Base-by-base conservation (phyloP, 2,888 invertebrate species). In the Exocentrus adspersus region DNA sequence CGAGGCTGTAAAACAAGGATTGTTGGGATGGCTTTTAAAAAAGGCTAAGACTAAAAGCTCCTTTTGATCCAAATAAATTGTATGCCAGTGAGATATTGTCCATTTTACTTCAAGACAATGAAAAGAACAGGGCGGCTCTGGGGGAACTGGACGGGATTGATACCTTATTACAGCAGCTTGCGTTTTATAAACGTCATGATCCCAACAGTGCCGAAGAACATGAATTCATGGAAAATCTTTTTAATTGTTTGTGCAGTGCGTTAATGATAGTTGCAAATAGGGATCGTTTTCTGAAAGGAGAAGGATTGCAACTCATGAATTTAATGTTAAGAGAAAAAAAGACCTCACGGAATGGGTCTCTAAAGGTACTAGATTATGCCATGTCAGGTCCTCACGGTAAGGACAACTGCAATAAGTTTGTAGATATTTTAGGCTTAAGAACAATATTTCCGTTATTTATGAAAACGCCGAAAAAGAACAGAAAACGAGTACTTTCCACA, bases 261-360 rank as follows among this genome's bases (percentile, higher is more conserved):
- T 86, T 99, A 62, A 93, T 98, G 92, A 88, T 90, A 68, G 87
- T 91, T 10, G 85, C 91, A 67, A 99, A 99, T 84, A 88, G 97
- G 51, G 94, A 95, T 68, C 89, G 92, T 61, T 99, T 99, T 82
- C 85, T 99, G 24, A 91, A 93, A 75, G 99, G 97, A 1, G 99
- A 99, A 86, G 99, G 99, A 2, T 85, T 98, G 51, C 99, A 99
- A 82, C 88, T 99, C 46, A 99, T 99, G 99, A 99, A 98, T 84
- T 88, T 99, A 64, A 98, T 99, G 97, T 86, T 99, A 37, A 88
- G 95, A 68, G 98, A 99, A 81, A 98, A 98, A 85, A 98, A 98
- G 84, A 89, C 94, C 85, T 96, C 96, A 0, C 87, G 98, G 9
- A 96, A 96, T 81, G 97, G 98, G 42, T 98, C 98, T 0, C 84